Base-by-base conservation (phyloP, 2,113 vertebrate species). In the Melanerpes aurifrons region DNA sequence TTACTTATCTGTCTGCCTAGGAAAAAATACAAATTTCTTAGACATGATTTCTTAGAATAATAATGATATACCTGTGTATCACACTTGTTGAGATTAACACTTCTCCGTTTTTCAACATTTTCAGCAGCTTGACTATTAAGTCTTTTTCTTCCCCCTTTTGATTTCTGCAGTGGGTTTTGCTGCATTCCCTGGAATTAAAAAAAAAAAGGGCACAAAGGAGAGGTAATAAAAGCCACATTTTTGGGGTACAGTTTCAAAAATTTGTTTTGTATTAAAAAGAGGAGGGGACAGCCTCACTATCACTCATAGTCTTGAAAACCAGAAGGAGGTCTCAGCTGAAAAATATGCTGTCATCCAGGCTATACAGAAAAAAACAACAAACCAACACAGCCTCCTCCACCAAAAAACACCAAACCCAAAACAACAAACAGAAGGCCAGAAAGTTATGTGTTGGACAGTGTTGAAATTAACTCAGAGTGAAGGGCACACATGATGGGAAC, bases 111-210 rank as follows among this genome's bases (percentile, higher is more conserved):
- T 76, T 99, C 98, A 69, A 98, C 97, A 87, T 98, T 98, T 94
- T 99, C 98, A 56, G 98, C 98, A 57, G 97, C 98, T 96, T 98
- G 98, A 95, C 98, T 98, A 69, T 98, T 99, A 78, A 99, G 96
- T 86, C 98, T 98, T 97, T 99, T 99, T 91, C 98, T 97, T 82
- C 98, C 98, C 57, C 98, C 96, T 97, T 98, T 99, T 7, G 97
- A 97, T 48, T 98, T 98, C 40, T 98, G 98, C 59, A 97, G 97
- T 54, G 98, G 97, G 76, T 98, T 98, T 94, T 97, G 98, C 72
- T 98, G 97, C 21, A 95, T 78, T 63, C 96, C 96, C 98, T 98
- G 81, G 75, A 58, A 74, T 78, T 86, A 83, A 40, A 89, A 77
- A 76, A 7, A 69, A 71, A 81, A 54, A 12, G 67, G 35, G 11